phyloP scores from a whole-genome alignment of 2,113 vertebrate species.

The Nanorana parkeri region DNA sequence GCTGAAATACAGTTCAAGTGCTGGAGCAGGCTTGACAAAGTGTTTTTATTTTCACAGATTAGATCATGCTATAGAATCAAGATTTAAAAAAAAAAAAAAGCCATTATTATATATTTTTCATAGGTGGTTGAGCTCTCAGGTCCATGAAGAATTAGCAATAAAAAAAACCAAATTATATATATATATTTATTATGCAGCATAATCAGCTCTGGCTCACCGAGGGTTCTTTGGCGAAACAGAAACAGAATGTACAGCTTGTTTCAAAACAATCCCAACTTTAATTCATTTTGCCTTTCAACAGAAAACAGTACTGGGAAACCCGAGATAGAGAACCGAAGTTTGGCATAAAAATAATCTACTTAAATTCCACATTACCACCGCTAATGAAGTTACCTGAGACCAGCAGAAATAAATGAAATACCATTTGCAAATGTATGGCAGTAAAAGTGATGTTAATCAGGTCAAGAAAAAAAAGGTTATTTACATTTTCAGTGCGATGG shows the following conservation, averaged over 20 bases:
- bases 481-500: too few species aligned
- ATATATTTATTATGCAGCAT: not conserved
- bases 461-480: too few species aligned
- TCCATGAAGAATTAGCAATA: not conserved
- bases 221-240: not conserved
- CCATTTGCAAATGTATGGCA: too few species aligned
- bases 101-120: too few species aligned
- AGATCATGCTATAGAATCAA: too few species aligned
- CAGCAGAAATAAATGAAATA: conserved; percentile 8
- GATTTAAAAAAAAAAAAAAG: too few species aligned
- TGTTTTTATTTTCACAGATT: too few species aligned
- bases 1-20: too few species aligned
- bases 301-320: not conserved
- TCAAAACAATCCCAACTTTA: not conserved
- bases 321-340: not conserved
- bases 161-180: too few species aligned
- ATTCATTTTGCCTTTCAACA: not conserved
- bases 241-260: not conserved
- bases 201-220: not conserved
- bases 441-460: too few species aligned
- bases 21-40: too few species aligned
- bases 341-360: not conserved
- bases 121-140: not conserved
- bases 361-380: not conserved
- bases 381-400: conserved; percentile 26